These are phyloP conservation scores for Remorina albescens DNA, from an alignment of 2,797 vertebrate genomes.

Conservation along the genomic window DNA sequence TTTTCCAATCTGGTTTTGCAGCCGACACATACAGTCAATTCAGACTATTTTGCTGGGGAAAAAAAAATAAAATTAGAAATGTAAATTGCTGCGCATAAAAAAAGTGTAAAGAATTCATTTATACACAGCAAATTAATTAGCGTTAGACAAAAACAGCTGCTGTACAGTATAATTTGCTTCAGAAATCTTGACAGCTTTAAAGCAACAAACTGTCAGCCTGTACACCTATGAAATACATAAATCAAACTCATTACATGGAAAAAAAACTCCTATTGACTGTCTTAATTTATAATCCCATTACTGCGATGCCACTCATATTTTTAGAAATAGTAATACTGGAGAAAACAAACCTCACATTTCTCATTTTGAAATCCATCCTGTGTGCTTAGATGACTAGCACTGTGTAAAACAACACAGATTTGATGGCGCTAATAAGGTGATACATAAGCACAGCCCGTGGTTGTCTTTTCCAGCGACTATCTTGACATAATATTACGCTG, in stretches of 20 bases:
- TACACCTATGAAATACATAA: conserved; percentile 69
- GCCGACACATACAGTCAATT: conserved; percentile 43
- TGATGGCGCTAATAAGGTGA: conserved; percentile 71
- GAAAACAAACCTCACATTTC: conserved; percentile 21
- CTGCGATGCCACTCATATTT: conserved; percentile 58
- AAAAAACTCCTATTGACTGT: conserved; percentile 55
- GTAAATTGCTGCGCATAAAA: conserved; percentile 66
- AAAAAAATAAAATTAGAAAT: conserved; percentile 76
- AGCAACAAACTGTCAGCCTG: conserved; percentile 66
- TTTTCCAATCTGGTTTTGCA: conserved; percentile 31
- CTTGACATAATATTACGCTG: conserved; percentile 80
- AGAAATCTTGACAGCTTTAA: conserved; percentile 73
- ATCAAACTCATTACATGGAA: conserved; percentile 70
- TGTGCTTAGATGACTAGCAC: conserved; percentile 48
- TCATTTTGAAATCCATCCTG: conserved; percentile 47
- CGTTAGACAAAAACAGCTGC: conserved; percentile 71
- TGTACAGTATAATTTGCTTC: conserved; percentile 65
- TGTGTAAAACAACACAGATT: conserved; percentile 58
- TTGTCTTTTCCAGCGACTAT: conserved; percentile 74
- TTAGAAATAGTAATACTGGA: conserved; percentile 29
- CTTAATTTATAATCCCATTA: conserved; percentile 64
- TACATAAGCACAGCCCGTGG: conserved; percentile 58
- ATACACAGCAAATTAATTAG: conserved; percentile 76
- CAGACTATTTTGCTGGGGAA: conserved; percentile 48
- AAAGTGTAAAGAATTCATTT: conserved; percentile 76